phyloP scores from a whole-genome alignment of 1,140 invertebrate genomes.

The Penaeus vannamei region DNA sequence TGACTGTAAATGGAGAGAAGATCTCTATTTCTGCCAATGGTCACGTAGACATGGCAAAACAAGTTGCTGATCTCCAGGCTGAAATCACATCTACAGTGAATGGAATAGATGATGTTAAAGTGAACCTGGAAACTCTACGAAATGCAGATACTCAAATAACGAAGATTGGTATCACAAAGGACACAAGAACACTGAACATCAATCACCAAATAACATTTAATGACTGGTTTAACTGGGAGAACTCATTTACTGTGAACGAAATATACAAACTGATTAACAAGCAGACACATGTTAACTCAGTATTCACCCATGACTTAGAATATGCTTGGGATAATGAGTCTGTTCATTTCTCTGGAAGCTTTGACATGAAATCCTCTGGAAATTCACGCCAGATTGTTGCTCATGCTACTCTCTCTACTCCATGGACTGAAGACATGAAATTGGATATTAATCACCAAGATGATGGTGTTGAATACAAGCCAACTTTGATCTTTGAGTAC shows the following conservation, averaged over 20 bases:
- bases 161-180: not conserved
- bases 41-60: not conserved
- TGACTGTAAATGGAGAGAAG: not conserved
- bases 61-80: not conserved
- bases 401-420: not conserved
- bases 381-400: not conserved
- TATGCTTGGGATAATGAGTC: not conserved
- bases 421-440: not conserved
- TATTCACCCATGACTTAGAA: slow-evolving; percentile 3
- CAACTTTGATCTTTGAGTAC: not conserved
- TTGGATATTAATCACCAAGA: not conserved
- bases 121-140: not conserved
- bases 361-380: not conserved
- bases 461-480: not conserved
- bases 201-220: not conserved
- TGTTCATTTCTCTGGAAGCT: not conserved
- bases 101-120: slow-evolving; percentile 3
- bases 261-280: slow-evolving; percentile 16
- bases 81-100: not conserved
- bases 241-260: not conserved
- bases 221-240: slow-evolving; percentile 27
- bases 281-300: not conserved
- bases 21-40: not conserved
- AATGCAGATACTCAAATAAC: not conserved
- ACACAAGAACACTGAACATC: not conserved